phyloP scores from a whole-genome alignment of 1,140 invertebrate species.

The Doryteuthis pealeii region DNA sequence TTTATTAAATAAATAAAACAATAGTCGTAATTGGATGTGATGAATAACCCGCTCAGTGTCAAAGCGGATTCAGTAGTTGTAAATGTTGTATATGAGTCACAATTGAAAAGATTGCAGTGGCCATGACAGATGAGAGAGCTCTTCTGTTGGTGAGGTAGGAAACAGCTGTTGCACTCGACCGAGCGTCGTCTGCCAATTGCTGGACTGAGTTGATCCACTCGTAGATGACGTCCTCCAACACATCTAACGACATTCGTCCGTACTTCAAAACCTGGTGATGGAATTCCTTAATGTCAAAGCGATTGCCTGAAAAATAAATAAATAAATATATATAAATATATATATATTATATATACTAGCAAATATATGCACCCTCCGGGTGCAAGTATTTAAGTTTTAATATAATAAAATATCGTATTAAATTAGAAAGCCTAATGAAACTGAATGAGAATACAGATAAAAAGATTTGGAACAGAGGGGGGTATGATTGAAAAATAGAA shows the following conservation, averaged over 20 bases:
- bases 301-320: constrained; percentile 32
- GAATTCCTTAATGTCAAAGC: constrained; percentile 57
- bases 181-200: not conserved
- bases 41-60: not conserved
- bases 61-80: not conserved
- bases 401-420: not conserved
- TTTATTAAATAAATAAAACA: too few relatives aligned
- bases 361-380: too few relatives aligned
- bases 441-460: too few relatives aligned
- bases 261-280: constrained; percentile 52
- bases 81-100: not conserved
- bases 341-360: not conserved
- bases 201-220: constrained; percentile 34
- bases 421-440: too few relatives aligned
- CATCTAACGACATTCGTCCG: constrained; percentile 49
- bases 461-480: too few relatives aligned
- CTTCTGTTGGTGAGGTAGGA: too few relatives aligned
- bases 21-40: too few relatives aligned
- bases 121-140: not conserved
- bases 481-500: too few relatives aligned
- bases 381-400: too few relatives aligned
- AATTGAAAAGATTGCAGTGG: not conserved
- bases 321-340: too few relatives aligned
- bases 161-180: not conserved
- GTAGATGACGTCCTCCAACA: constrained; percentile 45